Evolutionary conservation across 2,113 vertebrate species (phyloP).

Genomic region (Austrofundulus limnaeus): DNA sequence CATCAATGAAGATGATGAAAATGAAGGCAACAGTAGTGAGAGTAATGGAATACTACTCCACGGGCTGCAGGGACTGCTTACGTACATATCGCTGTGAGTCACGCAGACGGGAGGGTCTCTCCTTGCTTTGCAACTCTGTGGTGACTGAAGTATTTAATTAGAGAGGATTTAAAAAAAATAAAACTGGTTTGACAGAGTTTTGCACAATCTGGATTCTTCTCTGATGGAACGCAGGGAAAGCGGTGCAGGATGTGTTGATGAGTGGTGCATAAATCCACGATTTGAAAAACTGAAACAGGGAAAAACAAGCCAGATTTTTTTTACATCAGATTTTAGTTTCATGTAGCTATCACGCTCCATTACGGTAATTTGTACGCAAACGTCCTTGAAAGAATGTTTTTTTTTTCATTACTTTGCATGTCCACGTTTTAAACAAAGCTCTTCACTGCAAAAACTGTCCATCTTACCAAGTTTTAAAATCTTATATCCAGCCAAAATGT

Average conservation of each 20-base stretch:
- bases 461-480: too few relatives aligned
- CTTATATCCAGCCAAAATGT: too few relatives aligned
- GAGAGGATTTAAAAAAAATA: constrained; percentile 30
- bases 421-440: too few relatives aligned
- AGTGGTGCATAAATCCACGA: not conserved
- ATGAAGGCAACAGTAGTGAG: constrained; percentile 41
- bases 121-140: constrained; percentile 47
- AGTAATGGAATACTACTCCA: constrained; percentile 74
- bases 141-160: constrained; percentile 58
- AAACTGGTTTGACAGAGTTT: constrained; percentile 69
- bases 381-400: too few relatives aligned
- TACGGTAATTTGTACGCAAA: too few relatives aligned
- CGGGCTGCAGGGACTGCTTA: constrained; percentile 58
- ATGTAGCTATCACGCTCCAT: too few relatives aligned
- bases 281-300: not conserved
- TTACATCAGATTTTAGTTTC: too few relatives aligned
- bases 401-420: too few relatives aligned
- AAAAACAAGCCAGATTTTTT: not conserved
- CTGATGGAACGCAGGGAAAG: constrained; percentile 39
- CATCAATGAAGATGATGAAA: constrained; percentile 18
- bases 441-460: too few relatives aligned
- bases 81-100: constrained; percentile 65
- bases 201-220: constrained; percentile 62
- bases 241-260: constrained; percentile 28
- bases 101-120: constrained; percentile 59